Base-by-base conservation (phyloP, 2,888 invertebrate species). In the Philhelius pedissequus region DNA sequence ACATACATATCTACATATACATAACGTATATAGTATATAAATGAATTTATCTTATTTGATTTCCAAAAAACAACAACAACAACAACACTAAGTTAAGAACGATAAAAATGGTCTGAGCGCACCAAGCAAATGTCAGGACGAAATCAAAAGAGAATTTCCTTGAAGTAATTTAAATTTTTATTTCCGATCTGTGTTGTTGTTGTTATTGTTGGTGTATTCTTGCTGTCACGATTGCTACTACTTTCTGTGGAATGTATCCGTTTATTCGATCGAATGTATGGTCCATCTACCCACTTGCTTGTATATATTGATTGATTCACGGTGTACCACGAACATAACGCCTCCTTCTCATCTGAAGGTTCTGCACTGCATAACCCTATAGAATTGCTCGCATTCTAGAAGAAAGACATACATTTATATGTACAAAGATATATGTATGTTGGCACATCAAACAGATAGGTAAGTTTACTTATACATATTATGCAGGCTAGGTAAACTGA, bases 101-200 rank as follows among this genome's bases (percentile, higher is more conserved):
- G 22, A 30, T 52, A 43, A 58, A 22, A 58, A 15, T 25, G 22
- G 58, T 62, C 20, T 11, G 13, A 54, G 18, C n/a, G n/a, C 40
- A 13, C 48, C 69, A 35, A 74, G 48, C 60, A 74, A 62, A 74
- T 69, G 74, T 69, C 79, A 78, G 83, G 62, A 83, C 18, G 64
- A 69, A 83, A 79, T 79, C 74, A 78, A 83, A 74, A 25, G 56
- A 64, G 78, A 74, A 64, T 69, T 45, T 79, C 64, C 74, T 79
- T 74, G 69, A 69, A 70, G 78, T 68, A 74, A 83, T 83, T 83
- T 78, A 83, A 73, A 79, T 62, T 83, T 83, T 62, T 83, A 74
- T 74, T 73, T 73, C 35, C 54, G 35, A 74, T 48, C 32, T 30
- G 13, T 6, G 2, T 18, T 62, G 20, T 32, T 64, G 20, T 52